phyloP scores from a whole-genome alignment of 2,888 invertebrate genomes.

The Hyposoter didymator region DNA sequence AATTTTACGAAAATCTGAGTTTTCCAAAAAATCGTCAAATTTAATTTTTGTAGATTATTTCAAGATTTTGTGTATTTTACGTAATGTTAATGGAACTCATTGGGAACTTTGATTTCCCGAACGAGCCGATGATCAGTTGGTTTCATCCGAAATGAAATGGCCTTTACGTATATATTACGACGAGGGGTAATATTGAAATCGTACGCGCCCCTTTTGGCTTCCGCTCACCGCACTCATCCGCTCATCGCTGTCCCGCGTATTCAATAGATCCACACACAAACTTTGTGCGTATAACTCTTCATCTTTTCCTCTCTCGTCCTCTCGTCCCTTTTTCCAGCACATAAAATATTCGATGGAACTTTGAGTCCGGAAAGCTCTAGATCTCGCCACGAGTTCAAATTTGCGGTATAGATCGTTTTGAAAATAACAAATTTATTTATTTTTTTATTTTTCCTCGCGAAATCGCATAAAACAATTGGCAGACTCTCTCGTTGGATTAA shows the following conservation, averaged over 20 bases:
- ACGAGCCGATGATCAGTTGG: not conserved
- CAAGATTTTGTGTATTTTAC: too few species aligned
- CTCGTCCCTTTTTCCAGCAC: constrained; percentile 22
- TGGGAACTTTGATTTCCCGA: too few species aligned
- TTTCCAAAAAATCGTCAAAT: too few species aligned
- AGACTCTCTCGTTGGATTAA: constrained; percentile 36
- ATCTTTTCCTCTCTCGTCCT: constrained; percentile 61
- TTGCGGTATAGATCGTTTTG: constrained; percentile 13
- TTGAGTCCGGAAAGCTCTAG: constrained; percentile 13
- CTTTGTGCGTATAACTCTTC: constrained; percentile 49
- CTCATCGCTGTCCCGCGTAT: constrained; percentile 59
- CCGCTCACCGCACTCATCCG: constrained; percentile 60
- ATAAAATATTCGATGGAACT: constrained; percentile 32
- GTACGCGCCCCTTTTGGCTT: constrained; percentile 64
- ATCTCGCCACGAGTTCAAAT: constrained; percentile 28
- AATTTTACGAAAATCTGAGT: too few species aligned
- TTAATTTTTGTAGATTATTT: too few species aligned
- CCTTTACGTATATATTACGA: constrained; percentile 31
- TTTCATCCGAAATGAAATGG: constrained; percentile 5
- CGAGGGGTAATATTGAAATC: constrained; percentile 60
- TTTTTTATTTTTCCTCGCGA: not conserved
- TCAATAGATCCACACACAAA: constrained; percentile 62
- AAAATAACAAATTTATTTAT: not conserved
- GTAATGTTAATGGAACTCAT: too few species aligned
- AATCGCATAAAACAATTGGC: not conserved